These are phyloP conservation scores for Fregata magnificens DNA, from an alignment of 2,113 vertebrate genomes.

Conservation along the genomic window DNA sequence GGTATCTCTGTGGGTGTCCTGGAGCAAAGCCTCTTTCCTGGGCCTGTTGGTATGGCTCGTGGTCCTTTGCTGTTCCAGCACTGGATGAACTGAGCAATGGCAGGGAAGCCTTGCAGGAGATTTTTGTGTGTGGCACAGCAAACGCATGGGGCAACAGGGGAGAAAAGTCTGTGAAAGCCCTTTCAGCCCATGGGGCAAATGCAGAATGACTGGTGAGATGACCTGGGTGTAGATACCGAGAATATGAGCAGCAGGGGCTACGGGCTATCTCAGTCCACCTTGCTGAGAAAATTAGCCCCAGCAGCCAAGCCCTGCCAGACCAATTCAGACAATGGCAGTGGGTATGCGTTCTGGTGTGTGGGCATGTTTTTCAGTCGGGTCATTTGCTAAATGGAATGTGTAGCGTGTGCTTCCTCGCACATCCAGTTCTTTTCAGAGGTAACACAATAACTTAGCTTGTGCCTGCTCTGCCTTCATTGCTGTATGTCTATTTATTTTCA, in stretches of 20 bases:
- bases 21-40: neutral
- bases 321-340: rapidly evolving
- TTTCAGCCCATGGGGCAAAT: neutral
- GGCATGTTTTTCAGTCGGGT: rapidly evolving
- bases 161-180: neutral
- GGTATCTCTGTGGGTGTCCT: neutral
- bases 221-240: neutral
- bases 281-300: neutral
- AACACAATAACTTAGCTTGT: neutral
- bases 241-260: neutral
- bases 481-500: neutral
- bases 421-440: neutral
- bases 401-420: neutral
- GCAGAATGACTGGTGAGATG: neutral
- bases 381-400: neutral
- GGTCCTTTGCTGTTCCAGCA: neutral
- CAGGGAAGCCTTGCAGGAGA: neutral
- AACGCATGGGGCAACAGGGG: rapidly evolving
- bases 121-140: neutral
- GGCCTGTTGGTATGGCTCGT: rapidly evolving
- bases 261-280: neutral
- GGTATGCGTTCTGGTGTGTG: neutral
- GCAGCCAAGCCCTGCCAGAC: neutral
- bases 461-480: neutral
- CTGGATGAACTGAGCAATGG: neutral